Evolutionary conservation across 2,113 vertebrate species (phyloP), one percentile per base, ranked within the genome.

Genomic region (Erythrocebus patas): DNA sequence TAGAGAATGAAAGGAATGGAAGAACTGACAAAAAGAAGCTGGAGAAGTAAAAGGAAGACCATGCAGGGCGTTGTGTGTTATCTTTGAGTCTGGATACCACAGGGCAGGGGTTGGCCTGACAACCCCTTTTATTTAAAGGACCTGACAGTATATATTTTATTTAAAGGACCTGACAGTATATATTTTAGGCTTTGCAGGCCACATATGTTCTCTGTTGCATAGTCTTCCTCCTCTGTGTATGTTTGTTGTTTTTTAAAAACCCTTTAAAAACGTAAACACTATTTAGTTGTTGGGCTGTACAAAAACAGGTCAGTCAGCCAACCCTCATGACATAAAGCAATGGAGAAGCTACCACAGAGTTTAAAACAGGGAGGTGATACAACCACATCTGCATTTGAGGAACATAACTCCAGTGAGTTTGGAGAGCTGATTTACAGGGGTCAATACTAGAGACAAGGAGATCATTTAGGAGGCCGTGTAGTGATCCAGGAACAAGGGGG

Each of bases 181-280:
- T 57, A 93, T 75, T 82, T 95, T 64, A 88, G 68, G 8, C 27
- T 91, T 57, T 48, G 35, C 16, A 57, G 43, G 50, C 16, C 52
- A 86, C 8, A 40, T 25, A 27, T 9, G 3, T 38, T 72, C 8
- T 82, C 38, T 95, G 38, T 17, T 91, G 13, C 70, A 78, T 86
- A 70, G 52, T 93, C 35, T 66, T 72, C 27, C 92, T 8, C 64
- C 12, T 79, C 6, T 13, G n/a, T 22, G 17, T 23, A 5, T 23
- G 9, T 27, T 12, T 75, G 72, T 64, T 55, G 13, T 61, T 64
- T n/a, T 85, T 70, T 9, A 92, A 96, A 11, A 80, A 66, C 10
- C 23, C 50, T 92, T 92, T 95, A 93, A 83, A 95, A 93, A 82
- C 59, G 6, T 18, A 88, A 91, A 78, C 88, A 59, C 45, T 68